A percentile compares a stretch with the other conserved stretches of the same genome.
Conservation (phyloP, 2,888 invertebrate genomes). For the Anodontia alba region DNA sequence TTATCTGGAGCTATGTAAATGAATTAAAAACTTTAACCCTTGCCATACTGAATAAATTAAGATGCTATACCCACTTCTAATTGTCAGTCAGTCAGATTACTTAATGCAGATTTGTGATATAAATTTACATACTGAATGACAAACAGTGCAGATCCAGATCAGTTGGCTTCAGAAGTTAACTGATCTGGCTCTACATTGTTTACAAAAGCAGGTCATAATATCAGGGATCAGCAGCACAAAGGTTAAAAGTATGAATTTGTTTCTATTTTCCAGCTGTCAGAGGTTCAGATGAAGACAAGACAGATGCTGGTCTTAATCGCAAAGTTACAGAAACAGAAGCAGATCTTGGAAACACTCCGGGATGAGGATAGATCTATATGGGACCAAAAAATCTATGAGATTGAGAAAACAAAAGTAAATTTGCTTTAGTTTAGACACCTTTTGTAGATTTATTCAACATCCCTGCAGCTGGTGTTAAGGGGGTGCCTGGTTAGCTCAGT, state of each 20-base stretch:
- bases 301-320: slow-evolving; percentile 66
- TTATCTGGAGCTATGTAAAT: no score
- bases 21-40: no score
- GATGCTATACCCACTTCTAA: no score
- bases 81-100: no score
- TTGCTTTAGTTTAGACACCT: no score
- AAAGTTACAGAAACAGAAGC: slow-evolving; percentile 65
- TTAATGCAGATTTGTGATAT: no score
- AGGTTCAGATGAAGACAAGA: slow-evolving; percentile 64
- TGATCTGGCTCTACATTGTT: neutral
- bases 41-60: no score
- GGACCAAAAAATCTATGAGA: slow-evolving; percentile 57
- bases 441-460: no score
- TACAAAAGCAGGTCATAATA: neutral
- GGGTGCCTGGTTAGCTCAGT: neutral
- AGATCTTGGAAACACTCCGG: slow-evolving; percentile 49
- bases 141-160: neutral
- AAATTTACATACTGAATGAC: neutral
- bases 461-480: no score
- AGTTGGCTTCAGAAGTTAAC: neutral
- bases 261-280: slow-evolving; percentile 56
- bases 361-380: slow-evolving; percentile 53
- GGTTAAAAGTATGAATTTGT: no score
- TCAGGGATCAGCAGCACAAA: no score
- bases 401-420: slow-evolving; percentile 42